Conservation (phyloP, 2,888 invertebrate species). For the Crossocerus cetratus region DNA sequence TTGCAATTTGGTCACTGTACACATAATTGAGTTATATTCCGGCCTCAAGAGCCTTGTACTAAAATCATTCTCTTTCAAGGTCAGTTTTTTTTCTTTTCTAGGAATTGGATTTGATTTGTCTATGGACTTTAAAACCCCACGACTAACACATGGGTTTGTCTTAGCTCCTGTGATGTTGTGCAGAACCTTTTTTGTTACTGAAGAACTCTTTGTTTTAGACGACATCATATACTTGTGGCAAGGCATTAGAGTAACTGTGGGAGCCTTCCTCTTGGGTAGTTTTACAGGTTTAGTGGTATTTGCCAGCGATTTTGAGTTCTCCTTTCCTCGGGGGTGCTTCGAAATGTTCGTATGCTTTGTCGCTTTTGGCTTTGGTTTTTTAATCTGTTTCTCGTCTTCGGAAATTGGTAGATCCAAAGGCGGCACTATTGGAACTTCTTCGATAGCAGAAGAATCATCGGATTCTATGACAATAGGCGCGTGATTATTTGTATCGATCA, state of each 20-base stretch:
- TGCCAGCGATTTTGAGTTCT: too few species aligned
- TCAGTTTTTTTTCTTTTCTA: background rate
- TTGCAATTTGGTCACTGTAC: conserved; percentile 65
- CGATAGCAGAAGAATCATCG: too few species aligned
- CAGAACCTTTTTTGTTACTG: conserved; percentile 53
- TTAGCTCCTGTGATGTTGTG: conserved; percentile 44
- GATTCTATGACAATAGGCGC: too few species aligned
- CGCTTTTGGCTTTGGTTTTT: too few species aligned
- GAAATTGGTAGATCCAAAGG: too few species aligned
- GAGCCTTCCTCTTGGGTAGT: too few species aligned
- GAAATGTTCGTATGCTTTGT: too few species aligned
- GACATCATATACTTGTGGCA: conserved; percentile 36
- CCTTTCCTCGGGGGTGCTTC: too few species aligned
- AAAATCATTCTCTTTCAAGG: background rate
- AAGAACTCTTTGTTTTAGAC: conserved; percentile 9
- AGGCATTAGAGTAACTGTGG: conserved; percentile 36
- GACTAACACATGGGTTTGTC: conserved; percentile 50
- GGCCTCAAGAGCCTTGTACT: conserved; percentile 60
- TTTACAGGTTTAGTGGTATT: conserved; percentile 15
- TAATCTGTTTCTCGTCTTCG: too few species aligned
- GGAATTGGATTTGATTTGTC: background rate
- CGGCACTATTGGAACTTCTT: too few species aligned
- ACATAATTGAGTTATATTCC: conserved; percentile 70
- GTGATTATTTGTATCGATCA: too few species aligned
- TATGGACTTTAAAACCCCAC: conserved; percentile 36